phyloP scores from a whole-genome alignment of 1,140 invertebrate genomes.

The Brachionus koreanus region DNA sequence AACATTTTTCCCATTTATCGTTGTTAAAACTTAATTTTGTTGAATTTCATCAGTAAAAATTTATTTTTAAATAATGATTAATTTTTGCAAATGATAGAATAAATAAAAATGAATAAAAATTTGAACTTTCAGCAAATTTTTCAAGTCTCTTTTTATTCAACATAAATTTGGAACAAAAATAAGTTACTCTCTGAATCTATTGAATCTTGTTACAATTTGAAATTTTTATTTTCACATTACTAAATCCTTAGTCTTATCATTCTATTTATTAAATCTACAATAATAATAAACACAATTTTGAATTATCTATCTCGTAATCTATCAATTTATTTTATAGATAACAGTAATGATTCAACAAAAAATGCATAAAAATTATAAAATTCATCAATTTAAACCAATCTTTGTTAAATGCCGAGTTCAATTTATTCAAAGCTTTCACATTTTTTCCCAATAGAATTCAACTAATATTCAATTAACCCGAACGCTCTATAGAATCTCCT shows the following conservation, averaged over 20 bases:
- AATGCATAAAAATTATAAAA: neutral
- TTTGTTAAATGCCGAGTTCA: neutral
- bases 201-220: neutral
- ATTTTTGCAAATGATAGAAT: too few species aligned
- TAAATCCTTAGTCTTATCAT: neutral
- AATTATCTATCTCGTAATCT: neutral
- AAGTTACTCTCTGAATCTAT: neutral
- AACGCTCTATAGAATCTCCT: neutral
- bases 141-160: too few species aligned
- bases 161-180: neutral
- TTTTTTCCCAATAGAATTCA: neutral
- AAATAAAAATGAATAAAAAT: too few species aligned
- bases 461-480: neutral
- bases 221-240: neutral
- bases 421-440: conserved; percentile 25
- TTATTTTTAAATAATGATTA: too few species aligned
- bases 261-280: neutral
- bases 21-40: too few species aligned
- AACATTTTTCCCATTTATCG: too few species aligned
- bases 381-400: neutral
- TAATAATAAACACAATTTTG: neutral
- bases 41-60: too few species aligned
- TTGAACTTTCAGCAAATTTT: too few species aligned
- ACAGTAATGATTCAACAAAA: neutral
- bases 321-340: neutral